A percentile compares a stretch with the other conserved stretches of the same genome.
These are phyloP conservation scores for Leptatherina wallacei DNA, from an alignment of 2,797 vertebrate genomes.

Conservation along the genomic window DNA sequence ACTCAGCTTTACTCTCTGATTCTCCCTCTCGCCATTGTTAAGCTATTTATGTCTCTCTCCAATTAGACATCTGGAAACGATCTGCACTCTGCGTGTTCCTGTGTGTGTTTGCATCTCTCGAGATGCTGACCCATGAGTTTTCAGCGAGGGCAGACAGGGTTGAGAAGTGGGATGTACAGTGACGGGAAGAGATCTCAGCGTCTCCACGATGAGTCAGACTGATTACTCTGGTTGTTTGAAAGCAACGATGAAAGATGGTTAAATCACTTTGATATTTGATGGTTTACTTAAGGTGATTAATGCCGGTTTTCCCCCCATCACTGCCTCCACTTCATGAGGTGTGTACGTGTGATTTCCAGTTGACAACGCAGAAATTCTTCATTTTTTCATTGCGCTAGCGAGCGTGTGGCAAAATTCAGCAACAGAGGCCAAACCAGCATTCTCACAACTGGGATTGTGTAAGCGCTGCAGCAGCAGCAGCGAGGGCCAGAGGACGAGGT, in stretches of 20 bases:
- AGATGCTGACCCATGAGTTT: slow-evolving; percentile 56
- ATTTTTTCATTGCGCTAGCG: slow-evolving; percentile 20
- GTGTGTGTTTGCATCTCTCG: slow-evolving; percentile 47
- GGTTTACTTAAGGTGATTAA: slow-evolving; percentile 46
- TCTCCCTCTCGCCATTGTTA: slow-evolving; percentile 46
- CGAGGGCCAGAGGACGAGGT: slow-evolving; percentile 57
- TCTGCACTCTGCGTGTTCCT: slow-evolving; percentile 50
- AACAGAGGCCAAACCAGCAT: slow-evolving; percentile 44
- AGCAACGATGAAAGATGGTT: slow-evolving; percentile 37
- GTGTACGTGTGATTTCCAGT: slow-evolving; percentile 10
- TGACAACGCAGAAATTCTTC: slow-evolving; percentile 5
- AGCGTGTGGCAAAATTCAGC: slow-evolving; percentile 40
- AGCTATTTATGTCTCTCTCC: slow-evolving; percentile 66
- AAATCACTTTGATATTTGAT: slow-evolving; percentile 36
- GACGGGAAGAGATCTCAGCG: slow-evolving; percentile 13
- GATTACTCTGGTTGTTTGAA: slow-evolving; percentile 34
- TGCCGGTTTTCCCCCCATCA: slow-evolving; percentile 16
- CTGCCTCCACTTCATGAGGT: slow-evolving; percentile 3
- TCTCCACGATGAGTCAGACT: slow-evolving; percentile 51
- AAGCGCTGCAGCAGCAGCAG: slow-evolving; percentile 36
- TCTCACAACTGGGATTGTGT: slow-evolving; percentile 53
- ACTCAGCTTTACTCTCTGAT: slow-evolving; percentile 45
- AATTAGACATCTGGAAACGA: slow-evolving; percentile 78
- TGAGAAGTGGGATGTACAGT: slow-evolving; percentile 23
- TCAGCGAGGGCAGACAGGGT: slow-evolving; percentile 28